Conservation (phyloP, 2,797 vertebrate species). For the Lateolabrax maculatus region DNA sequence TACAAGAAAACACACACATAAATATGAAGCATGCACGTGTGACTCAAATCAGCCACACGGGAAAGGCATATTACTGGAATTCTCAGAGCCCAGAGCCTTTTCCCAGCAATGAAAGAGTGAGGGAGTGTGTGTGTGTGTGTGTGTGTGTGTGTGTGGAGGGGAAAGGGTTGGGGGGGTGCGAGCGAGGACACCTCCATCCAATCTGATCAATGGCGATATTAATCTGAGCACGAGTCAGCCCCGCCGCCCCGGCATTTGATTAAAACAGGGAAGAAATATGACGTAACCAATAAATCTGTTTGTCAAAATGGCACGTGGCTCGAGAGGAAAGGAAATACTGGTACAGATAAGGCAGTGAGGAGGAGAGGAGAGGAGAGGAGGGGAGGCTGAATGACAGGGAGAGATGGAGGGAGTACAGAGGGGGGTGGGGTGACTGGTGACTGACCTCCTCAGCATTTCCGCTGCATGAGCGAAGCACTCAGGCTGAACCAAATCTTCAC, state of each 20-base stretch:
- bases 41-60: constrained; percentile 50
- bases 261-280: constrained; percentile 90
- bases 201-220: constrained; percentile 91
- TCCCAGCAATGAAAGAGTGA: constrained; percentile 63
- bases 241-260: constrained; percentile 84
- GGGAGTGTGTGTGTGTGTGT: constrained; percentile 8
- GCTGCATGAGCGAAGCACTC: constrained; percentile 72
- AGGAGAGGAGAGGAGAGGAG: constrained; percentile 32
- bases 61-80: constrained; percentile 68
- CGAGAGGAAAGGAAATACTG: constrained; percentile 71
- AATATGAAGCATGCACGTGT: constrained; percentile 20
- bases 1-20: constrained; percentile 11
- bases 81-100: constrained; percentile 56
- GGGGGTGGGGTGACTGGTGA: constrained; percentile 41
- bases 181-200: constrained; percentile 83
- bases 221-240: constrained; percentile 87
- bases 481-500: constrained; percentile 78
- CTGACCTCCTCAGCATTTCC: constrained; percentile 82
- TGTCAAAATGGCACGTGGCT: constrained; percentile 82
- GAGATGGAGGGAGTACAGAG: constrained; percentile 29
- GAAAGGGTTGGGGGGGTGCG: constrained; percentile 28
- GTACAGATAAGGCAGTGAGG: constrained; percentile 49
- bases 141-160: neutral
- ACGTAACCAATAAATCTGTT: constrained; percentile 88
- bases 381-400: constrained; percentile 49